Evolutionary conservation across 1,140 invertebrate species (phyloP).

Genomic region (Lepidostoma basale): DNA sequence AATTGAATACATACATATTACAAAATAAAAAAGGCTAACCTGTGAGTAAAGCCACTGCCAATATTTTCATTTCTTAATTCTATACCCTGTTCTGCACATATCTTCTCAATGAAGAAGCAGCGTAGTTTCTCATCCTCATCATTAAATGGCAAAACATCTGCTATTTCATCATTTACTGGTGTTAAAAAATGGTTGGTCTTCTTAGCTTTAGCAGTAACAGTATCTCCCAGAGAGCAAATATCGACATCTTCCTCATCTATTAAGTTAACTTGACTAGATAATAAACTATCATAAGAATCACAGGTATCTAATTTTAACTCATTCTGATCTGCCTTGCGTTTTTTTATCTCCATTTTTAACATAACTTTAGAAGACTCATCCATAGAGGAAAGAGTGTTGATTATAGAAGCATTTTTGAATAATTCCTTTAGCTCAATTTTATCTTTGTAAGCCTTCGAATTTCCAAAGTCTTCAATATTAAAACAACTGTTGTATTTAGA

Average conservation of each 20-base stretch:
- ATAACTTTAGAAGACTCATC: not conserved
- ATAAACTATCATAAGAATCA: no score
- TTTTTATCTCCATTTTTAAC: not conserved
- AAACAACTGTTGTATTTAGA: not conserved
- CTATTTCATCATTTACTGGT: constrained; percentile 16
- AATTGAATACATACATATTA: not conserved
- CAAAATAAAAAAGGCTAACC: constrained; percentile 26
- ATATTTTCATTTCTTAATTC: constrained; percentile 57
- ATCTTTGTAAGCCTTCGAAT: constrained; percentile 11
- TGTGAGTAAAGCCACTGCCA: constrained; percentile 50
- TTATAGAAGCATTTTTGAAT: constrained; percentile 30
- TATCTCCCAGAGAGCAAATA: constrained; percentile 40
- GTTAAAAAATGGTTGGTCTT: constrained; percentile 31
- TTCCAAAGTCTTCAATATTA: not conserved
- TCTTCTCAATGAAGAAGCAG: constrained; percentile 53
- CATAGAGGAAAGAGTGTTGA: constrained; percentile 33
- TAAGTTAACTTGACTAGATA: no score
- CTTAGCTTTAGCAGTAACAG: no score
- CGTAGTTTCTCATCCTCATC: constrained; percentile 50
- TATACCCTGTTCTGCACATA: constrained; percentile 54
- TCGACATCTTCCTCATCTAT: constrained; percentile 58
- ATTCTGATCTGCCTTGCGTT: no score
- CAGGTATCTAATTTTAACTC: no score
- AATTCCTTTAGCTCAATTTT: constrained; percentile 27
- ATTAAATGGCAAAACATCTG: constrained; percentile 50